These are phyloP conservation scores for Trichonephila inaurata DNA, from an alignment of 1,140 invertebrate genomes.

Conservation along the genomic window DNA sequence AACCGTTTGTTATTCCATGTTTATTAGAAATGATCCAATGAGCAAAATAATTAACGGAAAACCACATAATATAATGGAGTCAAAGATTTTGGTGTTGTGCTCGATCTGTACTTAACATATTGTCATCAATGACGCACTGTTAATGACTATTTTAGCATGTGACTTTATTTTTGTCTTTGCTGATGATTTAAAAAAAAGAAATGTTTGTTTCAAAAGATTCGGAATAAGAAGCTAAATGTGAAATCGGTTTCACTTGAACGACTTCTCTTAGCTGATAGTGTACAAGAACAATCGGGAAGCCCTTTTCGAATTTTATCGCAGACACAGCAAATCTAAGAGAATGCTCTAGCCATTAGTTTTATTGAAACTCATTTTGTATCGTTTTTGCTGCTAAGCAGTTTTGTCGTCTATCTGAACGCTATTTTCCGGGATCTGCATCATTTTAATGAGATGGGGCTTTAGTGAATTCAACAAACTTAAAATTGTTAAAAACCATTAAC, in stretches of 20 bases:
- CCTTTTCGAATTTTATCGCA: conserved; percentile 4
- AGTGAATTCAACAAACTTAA: neutral
- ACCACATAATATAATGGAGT: too few species aligned
- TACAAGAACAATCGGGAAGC: neutral
- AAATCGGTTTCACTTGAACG: neutral
- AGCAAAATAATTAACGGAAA: too few species aligned
- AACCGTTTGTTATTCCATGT: too few species aligned
- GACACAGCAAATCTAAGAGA: neutral
- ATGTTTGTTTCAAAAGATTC: too few species aligned
- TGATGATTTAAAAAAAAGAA: too few species aligned
- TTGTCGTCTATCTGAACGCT: neutral
- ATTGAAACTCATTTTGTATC: neutral
- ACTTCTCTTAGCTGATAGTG: neutral
- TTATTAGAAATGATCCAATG: too few species aligned
- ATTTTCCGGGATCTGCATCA: neutral
- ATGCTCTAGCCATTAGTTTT: neutral
- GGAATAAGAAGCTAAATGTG: too few species aligned
- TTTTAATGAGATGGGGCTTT: neutral
- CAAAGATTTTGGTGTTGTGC: too few species aligned
- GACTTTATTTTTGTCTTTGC: too few species aligned
- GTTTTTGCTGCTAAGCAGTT: conserved; percentile 9
- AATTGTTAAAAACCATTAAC: neutral
- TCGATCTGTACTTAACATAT: too few species aligned
- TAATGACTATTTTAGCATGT: too few species aligned
- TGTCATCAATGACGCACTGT: too few species aligned